Base-by-base conservation (phyloP, 1,140 invertebrate species). In the roundworm (Caenorhabditis elegans) region DNA sequence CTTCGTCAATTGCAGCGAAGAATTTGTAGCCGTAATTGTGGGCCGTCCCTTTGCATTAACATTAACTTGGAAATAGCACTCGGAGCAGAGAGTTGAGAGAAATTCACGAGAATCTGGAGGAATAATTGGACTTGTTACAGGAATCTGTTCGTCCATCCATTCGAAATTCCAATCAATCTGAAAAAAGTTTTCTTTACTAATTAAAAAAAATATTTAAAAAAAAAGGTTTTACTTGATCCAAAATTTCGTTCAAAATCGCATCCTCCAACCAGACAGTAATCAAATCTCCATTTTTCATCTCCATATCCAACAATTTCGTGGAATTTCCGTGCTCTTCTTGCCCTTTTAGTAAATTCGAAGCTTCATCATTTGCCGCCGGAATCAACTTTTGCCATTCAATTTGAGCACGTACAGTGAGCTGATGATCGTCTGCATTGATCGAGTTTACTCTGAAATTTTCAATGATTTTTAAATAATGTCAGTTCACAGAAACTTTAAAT, bases 31-130 rank as follows among this genome's bases (percentile, higher is more conserved):
- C 26, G 78, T 49, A 17, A 89, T 60, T 43, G 82, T 55, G 5
- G 88, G 88, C 24, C 79, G 46, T 53, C 88, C 88, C 76, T 88
- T 87, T 0, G 88, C 86, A 22, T 82, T 81, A 10, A 89, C 87
- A 49, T 86, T 86, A 11, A 89, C 70, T 49, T 86, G 76, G 80
- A 90, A 89, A 60, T 85, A 89, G 78, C 88, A 89, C 15, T 89
- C 78, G 1, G 86, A 70, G 55, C 88, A 89, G n/a, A 89, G 81
- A 48, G 83, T 84, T 5, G 88, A 84, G 6, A 89, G 76, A 77
- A 90, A 90, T 39, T 89, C 86, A 17, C 88, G 78, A 15, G 88
- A 89, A 48, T 84, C 79, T 34, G 82, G 78, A 17, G 88, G 88
- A 46, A 89, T 75, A 47, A 86, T 84, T 17, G 80, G 80, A 28